Evolutionary conservation across 2,888 invertebrate species (phyloP).

Genomic region (Caenorhabditis virilis): DNA sequence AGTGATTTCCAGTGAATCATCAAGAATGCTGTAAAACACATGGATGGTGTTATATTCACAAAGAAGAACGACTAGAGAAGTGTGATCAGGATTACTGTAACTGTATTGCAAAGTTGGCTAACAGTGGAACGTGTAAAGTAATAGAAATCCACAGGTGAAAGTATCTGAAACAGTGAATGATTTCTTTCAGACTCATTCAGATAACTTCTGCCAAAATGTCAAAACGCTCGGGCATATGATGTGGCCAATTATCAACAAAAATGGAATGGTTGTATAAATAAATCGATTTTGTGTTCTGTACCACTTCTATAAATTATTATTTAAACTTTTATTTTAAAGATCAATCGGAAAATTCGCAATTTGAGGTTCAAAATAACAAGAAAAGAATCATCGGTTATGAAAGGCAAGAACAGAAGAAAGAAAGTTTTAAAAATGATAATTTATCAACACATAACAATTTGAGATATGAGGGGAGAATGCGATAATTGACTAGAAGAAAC

Average conservation of each 20-base stretch:
- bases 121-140: slow-evolving; percentile 31
- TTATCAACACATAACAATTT: too few species aligned
- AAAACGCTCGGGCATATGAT: slow-evolving; percentile 27
- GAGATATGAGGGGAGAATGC: too few species aligned
- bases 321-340: background rate
- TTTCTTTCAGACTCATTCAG: slow-evolving; percentile 23
- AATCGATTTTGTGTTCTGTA: too few species aligned
- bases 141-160: background rate
- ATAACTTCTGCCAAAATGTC: slow-evolving; percentile 35
- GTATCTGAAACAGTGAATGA: background rate
- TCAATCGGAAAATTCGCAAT: background rate
- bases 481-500: background rate
- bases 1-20: too few species aligned
- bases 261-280: slow-evolving; percentile 20
- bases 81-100: slow-evolving; percentile 32
- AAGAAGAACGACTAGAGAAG: slow-evolving; percentile 19
- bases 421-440: background rate
- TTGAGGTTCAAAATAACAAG: too few species aligned
- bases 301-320: slow-evolving; percentile 10
- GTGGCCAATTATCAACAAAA: slow-evolving; percentile 26
- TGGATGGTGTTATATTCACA: slow-evolving; percentile 33
- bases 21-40: slow-evolving; percentile 27
- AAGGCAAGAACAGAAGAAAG: background rate
- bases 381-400: background rate
- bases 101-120: slow-evolving; percentile 21